Conservation (phyloP, 2,797 vertebrate genomes). For the Gambelia wislizenii region DNA sequence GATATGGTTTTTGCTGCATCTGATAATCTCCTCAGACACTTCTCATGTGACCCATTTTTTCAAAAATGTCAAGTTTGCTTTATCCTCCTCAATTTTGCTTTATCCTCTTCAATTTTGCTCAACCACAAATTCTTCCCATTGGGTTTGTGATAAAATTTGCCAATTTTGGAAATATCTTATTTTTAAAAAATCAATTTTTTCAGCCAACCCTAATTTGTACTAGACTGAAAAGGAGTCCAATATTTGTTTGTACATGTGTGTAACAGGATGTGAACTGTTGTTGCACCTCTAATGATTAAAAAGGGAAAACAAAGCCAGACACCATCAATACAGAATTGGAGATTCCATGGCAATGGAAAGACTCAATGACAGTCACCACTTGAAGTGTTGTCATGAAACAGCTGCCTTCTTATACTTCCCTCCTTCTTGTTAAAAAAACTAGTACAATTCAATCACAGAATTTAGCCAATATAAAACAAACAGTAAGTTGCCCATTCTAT, state of each 20-base stretch:
- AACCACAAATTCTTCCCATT: background rate
- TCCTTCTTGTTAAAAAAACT: slow-evolving; percentile 31
- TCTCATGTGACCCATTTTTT: no score
- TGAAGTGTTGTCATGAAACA: slow-evolving; percentile 28
- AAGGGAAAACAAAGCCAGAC: slow-evolving; percentile 7
- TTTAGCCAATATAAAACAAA: slow-evolving; percentile 39
- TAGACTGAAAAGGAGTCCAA: background rate
- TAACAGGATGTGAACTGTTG: background rate
- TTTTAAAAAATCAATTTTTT: no score
- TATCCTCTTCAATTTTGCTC: background rate
- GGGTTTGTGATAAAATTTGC: background rate
- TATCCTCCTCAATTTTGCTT: background rate
- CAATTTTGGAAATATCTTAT: background rate
- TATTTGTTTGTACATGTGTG: background rate
- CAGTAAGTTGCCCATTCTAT: slow-evolving; percentile 34
- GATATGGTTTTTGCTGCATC: no score
- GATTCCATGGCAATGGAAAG: slow-evolving; percentile 40
- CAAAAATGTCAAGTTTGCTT: background rate
- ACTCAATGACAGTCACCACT: slow-evolving; percentile 40
- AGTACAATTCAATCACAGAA: slow-evolving; percentile 44
- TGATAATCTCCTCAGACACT: no score
- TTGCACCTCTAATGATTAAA: slow-evolving; percentile 22
- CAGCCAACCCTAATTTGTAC: background rate
- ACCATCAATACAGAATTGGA: slow-evolving; percentile 29
- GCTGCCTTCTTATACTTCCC: background rate